phyloP scores from a whole-genome alignment of 2,113 vertebrate species.

The Aplodontia rufa region DNA sequence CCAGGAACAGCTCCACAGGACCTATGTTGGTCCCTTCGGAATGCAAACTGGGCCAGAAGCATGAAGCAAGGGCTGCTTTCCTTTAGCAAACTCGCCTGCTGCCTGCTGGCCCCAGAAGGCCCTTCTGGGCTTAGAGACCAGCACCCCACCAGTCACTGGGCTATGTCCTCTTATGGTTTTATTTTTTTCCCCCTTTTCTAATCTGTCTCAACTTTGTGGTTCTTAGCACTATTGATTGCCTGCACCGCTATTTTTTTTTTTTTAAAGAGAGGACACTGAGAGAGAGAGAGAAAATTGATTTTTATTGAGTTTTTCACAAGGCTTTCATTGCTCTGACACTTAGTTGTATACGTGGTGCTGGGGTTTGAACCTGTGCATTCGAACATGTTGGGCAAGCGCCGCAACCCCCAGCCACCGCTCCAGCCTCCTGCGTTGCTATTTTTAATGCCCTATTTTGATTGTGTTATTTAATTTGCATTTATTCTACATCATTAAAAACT shows the following conservation, averaged over 20 bases:
- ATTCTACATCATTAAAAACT: constrained; percentile 72
- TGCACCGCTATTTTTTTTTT: constrained; percentile 65
- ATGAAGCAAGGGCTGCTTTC: not conserved
- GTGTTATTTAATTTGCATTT: constrained; percentile 79
- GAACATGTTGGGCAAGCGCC: too few species aligned
- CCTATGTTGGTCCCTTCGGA: fast-evolving
- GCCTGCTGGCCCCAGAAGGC: not conserved
- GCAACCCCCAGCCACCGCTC: too few species aligned
- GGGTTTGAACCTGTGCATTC: too few species aligned
- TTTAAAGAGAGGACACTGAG: too few species aligned
- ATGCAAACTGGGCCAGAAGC: not conserved
- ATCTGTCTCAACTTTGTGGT: constrained; percentile 37
- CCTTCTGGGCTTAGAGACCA: not conserved
- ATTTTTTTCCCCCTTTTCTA: too few species aligned
- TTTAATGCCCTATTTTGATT: constrained; percentile 76
- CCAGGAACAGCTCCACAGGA: not conserved
- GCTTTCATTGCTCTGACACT: too few species aligned
- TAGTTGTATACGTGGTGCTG: too few species aligned
- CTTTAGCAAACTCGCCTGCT: not conserved
- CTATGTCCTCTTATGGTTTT: constrained; percentile 56
- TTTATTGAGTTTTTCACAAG: too few species aligned
- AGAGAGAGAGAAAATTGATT: too few species aligned
- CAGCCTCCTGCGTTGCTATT: constrained; percentile 33
- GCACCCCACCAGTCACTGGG: constrained; percentile 48
- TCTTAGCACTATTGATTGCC: constrained; percentile 10